phyloP scores from a whole-genome alignment of 2,797 vertebrate species.

The Gallinago solitaria region DNA sequence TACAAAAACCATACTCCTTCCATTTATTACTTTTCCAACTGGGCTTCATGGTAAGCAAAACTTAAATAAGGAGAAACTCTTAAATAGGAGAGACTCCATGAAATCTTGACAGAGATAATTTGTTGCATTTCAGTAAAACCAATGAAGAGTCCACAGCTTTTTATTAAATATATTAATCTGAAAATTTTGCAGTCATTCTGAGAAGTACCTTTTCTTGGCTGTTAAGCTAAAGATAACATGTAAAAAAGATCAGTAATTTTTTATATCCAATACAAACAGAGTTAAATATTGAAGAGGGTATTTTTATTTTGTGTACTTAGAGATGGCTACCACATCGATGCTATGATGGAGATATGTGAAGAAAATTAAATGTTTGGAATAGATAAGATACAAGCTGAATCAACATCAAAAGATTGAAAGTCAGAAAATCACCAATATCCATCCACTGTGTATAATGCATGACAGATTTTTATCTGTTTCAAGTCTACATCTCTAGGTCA shows the following conservation, averaged over 20 bases:
- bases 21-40: background rate
- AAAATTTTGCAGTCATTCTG: background rate
- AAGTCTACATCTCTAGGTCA: background rate
- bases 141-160: background rate
- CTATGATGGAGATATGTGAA: background rate
- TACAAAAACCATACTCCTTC: background rate
- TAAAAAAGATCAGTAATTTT: background rate
- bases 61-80: too few species aligned
- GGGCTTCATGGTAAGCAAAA: background rate
- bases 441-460: background rate
- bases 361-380: background rate
- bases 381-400: background rate
- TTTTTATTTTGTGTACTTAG: background rate
- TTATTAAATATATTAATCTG: background rate
- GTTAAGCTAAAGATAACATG: background rate
- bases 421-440: background rate
- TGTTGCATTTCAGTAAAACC: background rate
- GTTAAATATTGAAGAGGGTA: background rate
- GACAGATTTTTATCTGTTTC: background rate
- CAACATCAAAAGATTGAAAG: background rate
- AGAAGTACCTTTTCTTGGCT: background rate
- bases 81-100: background rate
- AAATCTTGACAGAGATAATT: background rate
- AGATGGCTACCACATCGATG: background rate
- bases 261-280: background rate